A percentile compares a stretch with the other conserved stretches of the same genome.
Conservation (phyloP, 2,797 vertebrate genomes). For the Catharus ustulatus region DNA sequence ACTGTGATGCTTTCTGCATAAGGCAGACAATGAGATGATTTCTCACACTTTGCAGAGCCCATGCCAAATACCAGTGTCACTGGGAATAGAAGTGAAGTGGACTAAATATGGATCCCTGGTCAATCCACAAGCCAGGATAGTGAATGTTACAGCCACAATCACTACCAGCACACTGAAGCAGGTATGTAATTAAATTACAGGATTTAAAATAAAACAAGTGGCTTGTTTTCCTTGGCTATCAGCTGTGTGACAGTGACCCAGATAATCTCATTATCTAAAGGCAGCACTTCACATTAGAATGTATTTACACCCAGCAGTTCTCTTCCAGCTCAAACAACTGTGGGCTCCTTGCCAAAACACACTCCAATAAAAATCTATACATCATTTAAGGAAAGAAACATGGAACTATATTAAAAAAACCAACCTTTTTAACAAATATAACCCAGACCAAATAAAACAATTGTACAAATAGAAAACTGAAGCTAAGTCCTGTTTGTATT, state of each 20-base stretch:
- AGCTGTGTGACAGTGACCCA: neutral
- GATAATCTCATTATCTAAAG: slow-evolving; percentile 19
- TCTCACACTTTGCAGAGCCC: slow-evolving; percentile 51
- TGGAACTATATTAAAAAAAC: neutral
- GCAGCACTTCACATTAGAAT: neutral
- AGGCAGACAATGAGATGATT: slow-evolving; percentile 1
- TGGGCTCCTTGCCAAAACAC: slow-evolving; percentile 6
- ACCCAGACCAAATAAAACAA: neutral
- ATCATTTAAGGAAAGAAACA: neutral
- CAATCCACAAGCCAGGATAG: slow-evolving; percentile 90
- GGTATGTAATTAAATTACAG: slow-evolving; percentile 74
- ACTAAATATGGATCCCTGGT: slow-evolving; percentile 89
- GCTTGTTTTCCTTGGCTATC: neutral
- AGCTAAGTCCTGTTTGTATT: neutral
- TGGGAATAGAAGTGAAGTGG: slow-evolving; percentile 88
- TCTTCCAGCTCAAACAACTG: neutral
- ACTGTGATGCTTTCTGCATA: neutral
- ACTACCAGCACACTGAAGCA: slow-evolving; percentile 67
- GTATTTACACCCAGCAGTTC: neutral
- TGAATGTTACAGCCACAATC: slow-evolving; percentile 79
- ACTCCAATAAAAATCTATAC: neutral
- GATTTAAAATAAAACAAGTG: neutral
- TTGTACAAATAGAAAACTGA: neutral
- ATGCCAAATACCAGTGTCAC: slow-evolving; percentile 87
- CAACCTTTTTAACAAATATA: neutral